Evolutionary conservation across 2,888 invertebrate species (phyloP).

Genomic region (Noctua fimbriata): DNA sequence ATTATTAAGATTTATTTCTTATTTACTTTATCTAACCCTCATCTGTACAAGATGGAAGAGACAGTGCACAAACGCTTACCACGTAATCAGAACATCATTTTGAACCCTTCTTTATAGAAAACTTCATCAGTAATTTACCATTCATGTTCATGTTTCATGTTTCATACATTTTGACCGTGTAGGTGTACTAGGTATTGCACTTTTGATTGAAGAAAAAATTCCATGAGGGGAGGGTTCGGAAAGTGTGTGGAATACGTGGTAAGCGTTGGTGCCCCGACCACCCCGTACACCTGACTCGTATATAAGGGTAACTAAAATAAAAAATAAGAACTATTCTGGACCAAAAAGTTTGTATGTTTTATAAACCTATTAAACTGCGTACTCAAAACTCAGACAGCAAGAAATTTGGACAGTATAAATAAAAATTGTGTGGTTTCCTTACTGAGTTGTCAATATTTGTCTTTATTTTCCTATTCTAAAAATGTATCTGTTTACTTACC

Average conservation of each 20-base stretch:
- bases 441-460: not conserved
- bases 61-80: too few relatives aligned
- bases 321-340: not conserved
- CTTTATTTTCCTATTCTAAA: not conserved
- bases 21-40: not conserved
- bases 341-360: not conserved
- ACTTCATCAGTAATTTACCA: too few relatives aligned
- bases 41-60: too few relatives aligned
- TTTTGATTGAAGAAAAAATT: too few relatives aligned
- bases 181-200: too few relatives aligned
- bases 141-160: too few relatives aligned
- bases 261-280: too few relatives aligned
- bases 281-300: not conserved
- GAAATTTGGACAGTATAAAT: not conserved
- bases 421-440: not conserved
- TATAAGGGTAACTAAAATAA: not conserved
- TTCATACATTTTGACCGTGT: too few relatives aligned
- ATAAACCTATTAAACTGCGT: not conserved
- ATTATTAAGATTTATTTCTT: conserved; percentile 30
- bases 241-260: too few relatives aligned
- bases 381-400: not conserved
- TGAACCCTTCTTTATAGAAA: too few relatives aligned
- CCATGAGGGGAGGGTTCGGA: too few relatives aligned
- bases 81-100: too few relatives aligned
- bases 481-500: not conserved